Percentiles rank a stretch among this genome's conserved stretches.
These are phyloP conservation scores for Aphis gossypii DNA, from an alignment of 1,140 invertebrate genomes.

Conservation along the genomic window DNA sequence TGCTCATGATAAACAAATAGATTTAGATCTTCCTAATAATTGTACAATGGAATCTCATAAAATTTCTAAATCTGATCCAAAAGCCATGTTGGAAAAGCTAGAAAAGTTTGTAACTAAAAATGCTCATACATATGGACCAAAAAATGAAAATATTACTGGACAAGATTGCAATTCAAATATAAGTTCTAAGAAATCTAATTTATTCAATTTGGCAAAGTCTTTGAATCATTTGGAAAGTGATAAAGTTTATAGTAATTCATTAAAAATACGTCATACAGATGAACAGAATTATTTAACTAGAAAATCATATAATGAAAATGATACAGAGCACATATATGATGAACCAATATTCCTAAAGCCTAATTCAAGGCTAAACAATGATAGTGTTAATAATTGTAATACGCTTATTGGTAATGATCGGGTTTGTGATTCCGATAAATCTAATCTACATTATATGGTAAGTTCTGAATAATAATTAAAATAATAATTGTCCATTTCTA, in stretches of 20 bases:
- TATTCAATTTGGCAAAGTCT: slow-evolving; percentile 40
- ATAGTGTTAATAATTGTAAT: slow-evolving; percentile 27
- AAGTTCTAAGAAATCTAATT: slow-evolving; percentile 36
- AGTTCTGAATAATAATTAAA: slow-evolving; percentile 46
- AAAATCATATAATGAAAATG: slow-evolving; percentile 12
- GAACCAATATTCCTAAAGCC: slow-evolving; percentile 32
- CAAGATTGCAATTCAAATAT: slow-evolving; percentile 25
- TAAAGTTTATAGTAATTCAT: slow-evolving; percentile 4
- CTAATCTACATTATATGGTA: slow-evolving; percentile 56
- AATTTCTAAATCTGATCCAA: slow-evolving; percentile 61
- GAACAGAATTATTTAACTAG: slow-evolving; percentile 47
- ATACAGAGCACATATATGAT: slow-evolving; percentile 46
- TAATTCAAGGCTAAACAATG: slow-evolving; percentile 45
- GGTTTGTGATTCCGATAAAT: slow-evolving; percentile 42
- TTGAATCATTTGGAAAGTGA: slow-evolving; percentile 1
- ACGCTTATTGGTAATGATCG: slow-evolving; percentile 6
- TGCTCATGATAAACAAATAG: slow-evolving; percentile 64
- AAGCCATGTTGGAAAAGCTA: slow-evolving; percentile 62
- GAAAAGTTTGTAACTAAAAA: slow-evolving; percentile 58
- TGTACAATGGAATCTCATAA: slow-evolving; percentile 51
- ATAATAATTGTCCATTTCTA: background rate
- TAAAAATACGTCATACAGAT: slow-evolving; percentile 34
- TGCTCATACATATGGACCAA: slow-evolving; percentile 45
- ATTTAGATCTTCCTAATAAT: slow-evolving; percentile 36
- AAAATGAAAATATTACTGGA: slow-evolving; percentile 40